These are phyloP conservation scores for Monodelphis domestica DNA, from an alignment of 2,797 vertebrate genomes.

Conservation along the genomic window DNA sequence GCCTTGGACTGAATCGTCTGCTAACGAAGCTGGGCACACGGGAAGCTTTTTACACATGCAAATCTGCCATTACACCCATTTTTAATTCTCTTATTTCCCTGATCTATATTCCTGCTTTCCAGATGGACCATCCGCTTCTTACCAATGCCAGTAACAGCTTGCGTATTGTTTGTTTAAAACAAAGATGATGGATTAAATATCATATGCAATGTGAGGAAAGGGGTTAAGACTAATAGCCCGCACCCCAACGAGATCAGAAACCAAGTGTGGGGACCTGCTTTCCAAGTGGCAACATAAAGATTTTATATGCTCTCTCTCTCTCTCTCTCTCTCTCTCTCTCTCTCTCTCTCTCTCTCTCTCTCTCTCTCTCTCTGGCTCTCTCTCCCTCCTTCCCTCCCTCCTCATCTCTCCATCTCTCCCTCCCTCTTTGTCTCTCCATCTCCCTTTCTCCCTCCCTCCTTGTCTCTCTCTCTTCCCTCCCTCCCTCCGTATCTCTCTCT, in stretches of 20 bases:
- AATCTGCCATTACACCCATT: slow-evolving; percentile 81
- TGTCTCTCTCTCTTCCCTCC: too few species aligned
- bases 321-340: neutral
- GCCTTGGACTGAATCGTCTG: slow-evolving; percentile 74
- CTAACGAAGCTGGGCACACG: slow-evolving; percentile 79
- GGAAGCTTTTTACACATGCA: slow-evolving; percentile 82
- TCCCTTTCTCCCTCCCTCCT: too few species aligned
- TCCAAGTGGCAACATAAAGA: slow-evolving; percentile 60
- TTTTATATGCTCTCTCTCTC: slow-evolving; percentile 63
- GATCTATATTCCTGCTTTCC: slow-evolving; percentile 89
- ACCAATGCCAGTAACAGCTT: slow-evolving; percentile 93
- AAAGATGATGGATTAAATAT: slow-evolving; percentile 95
- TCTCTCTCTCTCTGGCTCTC: too few species aligned
- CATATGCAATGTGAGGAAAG: slow-evolving; percentile 85
- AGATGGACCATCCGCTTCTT: slow-evolving; percentile 90
- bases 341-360: neutral
- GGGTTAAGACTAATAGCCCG: slow-evolving; percentile 76
- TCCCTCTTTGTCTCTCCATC: too few species aligned
- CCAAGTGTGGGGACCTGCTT: slow-evolving; percentile 32
- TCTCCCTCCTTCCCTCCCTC: too few species aligned
- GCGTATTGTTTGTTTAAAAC: slow-evolving; percentile 92
- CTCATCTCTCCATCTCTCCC: too few species aligned
- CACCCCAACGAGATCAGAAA: slow-evolving; percentile 53
- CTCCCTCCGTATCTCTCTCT: too few species aligned
- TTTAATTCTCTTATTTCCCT: slow-evolving; percentile 86